Base-by-base conservation (phyloP, 2,797 vertebrate species). In the Galago senegalensis region DNA sequence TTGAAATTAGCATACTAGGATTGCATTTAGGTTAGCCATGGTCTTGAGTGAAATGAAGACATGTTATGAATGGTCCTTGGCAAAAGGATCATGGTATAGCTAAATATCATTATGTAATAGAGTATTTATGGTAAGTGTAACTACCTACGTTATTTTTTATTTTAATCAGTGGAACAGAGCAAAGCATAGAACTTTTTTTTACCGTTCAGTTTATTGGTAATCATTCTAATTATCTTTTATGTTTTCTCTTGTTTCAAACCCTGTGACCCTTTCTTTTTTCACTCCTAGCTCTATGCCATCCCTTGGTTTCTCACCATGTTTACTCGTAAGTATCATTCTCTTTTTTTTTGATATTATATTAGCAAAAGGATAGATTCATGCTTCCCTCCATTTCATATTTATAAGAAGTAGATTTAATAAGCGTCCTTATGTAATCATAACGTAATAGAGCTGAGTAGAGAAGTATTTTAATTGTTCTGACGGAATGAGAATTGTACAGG, bases 291-390 rank as follows among this genome's bases (percentile, higher is more conserved):
- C 10, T 99, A 99, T 93, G 99, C 99, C 0, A 99, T 99, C 97
- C 99, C 99, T 40, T 99, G 99, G 99, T 99, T 99, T 98, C 99
- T 99, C 90, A 99, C 99, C 27, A 99, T 99, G 99, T 99, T 99
- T 98, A 99, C 99, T 97, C 99, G 99, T 99, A 98, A 99, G 99
- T 99, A 98, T 95, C 25, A 49, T 77, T 95, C 96, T 37, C 20
- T 13, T 5, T 43, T 43, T 49, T 43, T 87, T 89, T 29, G 2
- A 2, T 91, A 63, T 77, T n/a, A 1, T 88, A 31, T 34, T 70
- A 29, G 4, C 49, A 85, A 89, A 93, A 92, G 10, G 37, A 43
- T 25, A 89, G 17, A 5, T 84, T 46, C n/a, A 34, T 94, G 79
- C 29, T 81, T 31, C 58, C 67, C 5, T 25, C 31, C 67, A 58